phyloP scores from a whole-genome alignment of 1,140 invertebrate genomes.

The Linepithema humile region DNA sequence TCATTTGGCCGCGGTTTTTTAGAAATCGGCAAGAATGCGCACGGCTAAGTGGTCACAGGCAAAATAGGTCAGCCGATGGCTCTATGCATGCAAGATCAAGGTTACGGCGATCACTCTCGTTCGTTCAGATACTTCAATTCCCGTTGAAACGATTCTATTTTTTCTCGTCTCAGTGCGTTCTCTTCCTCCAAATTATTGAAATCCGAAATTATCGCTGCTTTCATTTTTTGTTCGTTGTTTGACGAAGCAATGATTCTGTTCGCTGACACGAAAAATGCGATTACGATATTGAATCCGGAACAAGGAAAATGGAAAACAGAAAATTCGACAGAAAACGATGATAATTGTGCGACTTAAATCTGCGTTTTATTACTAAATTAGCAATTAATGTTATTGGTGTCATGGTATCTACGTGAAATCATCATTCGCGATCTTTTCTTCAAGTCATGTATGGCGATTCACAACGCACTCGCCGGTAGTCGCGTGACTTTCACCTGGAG shows the following conservation, averaged over 20 bases:
- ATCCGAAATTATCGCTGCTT: not conserved
- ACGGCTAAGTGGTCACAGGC: not conserved
- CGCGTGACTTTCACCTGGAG: constrained; percentile 77
- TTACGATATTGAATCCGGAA: not conserved
- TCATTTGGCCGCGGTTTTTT: constrained; percentile 43
- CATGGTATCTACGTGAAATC: constrained; percentile 30
- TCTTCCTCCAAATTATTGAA: not conserved
- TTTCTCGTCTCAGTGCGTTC: not conserved
- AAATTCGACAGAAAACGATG: not conserved
- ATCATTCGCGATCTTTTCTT: constrained; percentile 39
- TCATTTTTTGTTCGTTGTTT: not conserved
- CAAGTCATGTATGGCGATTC: constrained; percentile 47
- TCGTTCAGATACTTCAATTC: not conserved
- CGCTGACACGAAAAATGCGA: not conserved
- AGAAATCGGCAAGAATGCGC: constrained; percentile 50
- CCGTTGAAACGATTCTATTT: not conserved
- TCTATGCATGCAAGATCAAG: constrained; percentile 71
- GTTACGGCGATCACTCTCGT: constrained; percentile 71
- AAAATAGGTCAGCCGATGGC: constrained; percentile 56
- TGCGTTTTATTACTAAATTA: not conserved
- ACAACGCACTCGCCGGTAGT: constrained; percentile 42
- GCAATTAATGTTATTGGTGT: not conserved
- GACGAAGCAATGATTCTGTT: not conserved
- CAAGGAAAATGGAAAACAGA: not conserved
- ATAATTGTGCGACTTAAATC: not conserved